Percentiles rank a stretch among this genome's conserved stretches.
phyloP scores from a whole-genome alignment of 2,113 vertebrate species.

The Cololabis saira region DNA sequence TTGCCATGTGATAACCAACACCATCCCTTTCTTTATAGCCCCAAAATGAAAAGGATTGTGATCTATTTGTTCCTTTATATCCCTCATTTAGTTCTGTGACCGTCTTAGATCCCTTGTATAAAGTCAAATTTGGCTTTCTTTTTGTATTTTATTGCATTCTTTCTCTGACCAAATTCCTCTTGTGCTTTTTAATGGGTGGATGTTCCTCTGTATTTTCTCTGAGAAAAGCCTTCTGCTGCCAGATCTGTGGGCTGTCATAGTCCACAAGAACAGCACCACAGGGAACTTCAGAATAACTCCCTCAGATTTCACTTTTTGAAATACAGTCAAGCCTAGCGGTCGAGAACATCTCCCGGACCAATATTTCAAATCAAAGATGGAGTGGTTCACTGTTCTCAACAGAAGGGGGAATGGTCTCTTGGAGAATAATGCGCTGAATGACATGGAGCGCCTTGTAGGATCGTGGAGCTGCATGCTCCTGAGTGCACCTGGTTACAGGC shows the following conservation, averaged over 20 bases:
- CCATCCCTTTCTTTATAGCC: constrained; percentile 56
- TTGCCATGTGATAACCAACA: constrained; percentile 70
- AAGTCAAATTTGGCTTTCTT: constrained; percentile 66
- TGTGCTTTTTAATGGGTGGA: constrained; percentile 68
- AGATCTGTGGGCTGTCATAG: constrained; percentile 78
- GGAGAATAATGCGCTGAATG: constrained; percentile 43
- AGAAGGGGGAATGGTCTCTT: constrained; percentile 35
- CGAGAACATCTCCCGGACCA: constrained; percentile 63
- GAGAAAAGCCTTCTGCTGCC: constrained; percentile 54
- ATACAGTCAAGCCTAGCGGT: constrained; percentile 54
- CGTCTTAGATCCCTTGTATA: constrained; percentile 69
- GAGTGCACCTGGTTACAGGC: constrained; percentile 54
- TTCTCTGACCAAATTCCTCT: constrained; percentile 73
- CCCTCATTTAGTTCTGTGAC: constrained; percentile 64
- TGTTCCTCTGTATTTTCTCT: constrained; percentile 65
- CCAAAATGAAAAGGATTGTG: constrained; percentile 61
- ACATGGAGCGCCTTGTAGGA: constrained; percentile 20
- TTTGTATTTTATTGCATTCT: constrained; percentile 75
- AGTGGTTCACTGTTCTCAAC: constrained; percentile 40
- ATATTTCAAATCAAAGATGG: constrained; percentile 73
- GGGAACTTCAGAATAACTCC: constrained; percentile 75
- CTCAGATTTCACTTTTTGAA: constrained; percentile 75
- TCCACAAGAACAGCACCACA: constrained; percentile 77
- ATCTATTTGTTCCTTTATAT: constrained; percentile 71
- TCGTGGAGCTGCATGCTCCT: constrained; percentile 37